These are phyloP conservation scores for Sinocyclocheilus maitianheensis DNA, from an alignment of 2,113 vertebrate species.

Conservation along the genomic window DNA sequence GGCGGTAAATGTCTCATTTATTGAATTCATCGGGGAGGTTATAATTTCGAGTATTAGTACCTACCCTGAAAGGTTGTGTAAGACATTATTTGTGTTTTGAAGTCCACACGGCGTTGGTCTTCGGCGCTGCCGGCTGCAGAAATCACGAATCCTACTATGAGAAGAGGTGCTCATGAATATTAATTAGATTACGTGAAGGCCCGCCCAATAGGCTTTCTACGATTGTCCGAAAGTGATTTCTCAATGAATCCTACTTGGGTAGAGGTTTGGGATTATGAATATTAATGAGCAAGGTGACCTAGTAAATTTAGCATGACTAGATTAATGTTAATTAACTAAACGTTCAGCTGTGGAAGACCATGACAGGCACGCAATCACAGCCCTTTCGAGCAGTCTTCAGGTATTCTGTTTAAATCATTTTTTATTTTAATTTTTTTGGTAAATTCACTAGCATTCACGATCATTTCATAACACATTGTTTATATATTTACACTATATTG, in stretches of 20 bases:
- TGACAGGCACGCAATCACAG: too few species aligned
- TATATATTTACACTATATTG: background rate
- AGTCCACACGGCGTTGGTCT: conserved; percentile 61
- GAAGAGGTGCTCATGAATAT: conserved; percentile 1
- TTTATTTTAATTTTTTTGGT: background rate
- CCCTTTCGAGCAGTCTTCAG: too few species aligned
- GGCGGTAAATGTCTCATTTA: conserved; percentile 22
- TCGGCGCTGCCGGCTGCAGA: conserved; percentile 73
- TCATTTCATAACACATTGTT: background rate
- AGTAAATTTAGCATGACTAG: background rate
- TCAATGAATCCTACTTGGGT: background rate
- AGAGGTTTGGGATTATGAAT: background rate
- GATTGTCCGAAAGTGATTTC: background rate
- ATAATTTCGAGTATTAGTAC: conserved; percentile 48
- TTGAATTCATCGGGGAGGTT: background rate
- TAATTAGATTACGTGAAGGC: background rate
- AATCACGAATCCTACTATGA: conserved; percentile 64
- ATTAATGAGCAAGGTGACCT: background rate
- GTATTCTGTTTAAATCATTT: too few species aligned
- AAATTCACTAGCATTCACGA: background rate
- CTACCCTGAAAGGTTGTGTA: conserved; percentile 66
- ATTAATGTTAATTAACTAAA: background rate
- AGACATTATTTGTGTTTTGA: conserved; percentile 57
- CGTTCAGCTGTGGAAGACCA: too few species aligned
- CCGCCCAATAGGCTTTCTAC: too few species aligned